Evolutionary conservation across 2,888 invertebrate genomes (phyloP).

Genomic region (Subacronicta megacephala): DNA sequence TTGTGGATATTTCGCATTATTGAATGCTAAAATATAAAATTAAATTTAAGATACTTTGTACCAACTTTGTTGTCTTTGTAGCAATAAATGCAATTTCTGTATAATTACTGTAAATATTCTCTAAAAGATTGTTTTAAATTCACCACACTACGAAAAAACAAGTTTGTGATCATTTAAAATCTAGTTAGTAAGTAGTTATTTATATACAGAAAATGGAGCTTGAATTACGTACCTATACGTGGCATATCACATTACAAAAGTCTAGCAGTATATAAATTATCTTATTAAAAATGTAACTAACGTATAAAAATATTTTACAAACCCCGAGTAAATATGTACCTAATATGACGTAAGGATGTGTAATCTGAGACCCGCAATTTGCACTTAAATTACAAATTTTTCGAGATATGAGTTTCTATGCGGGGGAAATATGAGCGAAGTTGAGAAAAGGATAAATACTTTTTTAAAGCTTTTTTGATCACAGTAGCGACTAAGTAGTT

Average conservation of each 20-base stretch:
- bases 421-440: slow-evolving; percentile 32
- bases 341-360: slow-evolving; percentile 43
- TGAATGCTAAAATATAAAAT: too few species aligned
- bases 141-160: too few species aligned
- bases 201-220: background rate
- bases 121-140: too few species aligned
- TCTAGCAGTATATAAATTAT: background rate
- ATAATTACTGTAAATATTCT: too few species aligned
- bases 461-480: slow-evolving; percentile 40
- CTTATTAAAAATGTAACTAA: slow-evolving; percentile 23
- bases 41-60: too few species aligned
- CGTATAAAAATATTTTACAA: slow-evolving; percentile 38
- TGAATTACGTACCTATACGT: too few species aligned
- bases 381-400: slow-evolving; percentile 57
- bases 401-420: slow-evolving; percentile 43
- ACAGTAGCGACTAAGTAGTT: slow-evolving; percentile 29
- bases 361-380: slow-evolving; percentile 52
- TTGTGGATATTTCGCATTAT: too few species aligned
- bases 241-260: background rate
- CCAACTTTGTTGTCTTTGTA: too few species aligned
- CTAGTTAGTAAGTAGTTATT: background rate
- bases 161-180: too few species aligned
- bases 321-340: slow-evolving; percentile 33
- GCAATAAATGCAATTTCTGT: too few species aligned
- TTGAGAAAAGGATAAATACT: slow-evolving; percentile 42